Conservation (phyloP, 2,888 invertebrate genomes). For the Cheilosia variabilis region DNA sequence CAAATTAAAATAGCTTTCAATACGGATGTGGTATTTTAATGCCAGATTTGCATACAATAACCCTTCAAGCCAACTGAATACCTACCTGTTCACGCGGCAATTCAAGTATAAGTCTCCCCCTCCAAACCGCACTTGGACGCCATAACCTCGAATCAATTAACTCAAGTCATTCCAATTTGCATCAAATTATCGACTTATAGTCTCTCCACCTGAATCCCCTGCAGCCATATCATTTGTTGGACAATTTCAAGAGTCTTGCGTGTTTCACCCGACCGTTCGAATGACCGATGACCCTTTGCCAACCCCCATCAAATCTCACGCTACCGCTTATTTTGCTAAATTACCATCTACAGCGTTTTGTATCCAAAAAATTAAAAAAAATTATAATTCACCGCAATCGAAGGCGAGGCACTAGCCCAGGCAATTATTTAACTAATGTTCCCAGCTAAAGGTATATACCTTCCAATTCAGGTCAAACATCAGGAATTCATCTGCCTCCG, state of each 20-base stretch:
- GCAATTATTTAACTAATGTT: conserved; percentile 60
- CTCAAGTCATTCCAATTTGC: conserved; percentile 65
- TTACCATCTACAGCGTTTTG: conserved; percentile 48
- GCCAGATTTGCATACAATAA: background rate
- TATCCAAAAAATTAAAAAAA: conserved; percentile 8
- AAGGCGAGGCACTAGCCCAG: conserved; percentile 37
- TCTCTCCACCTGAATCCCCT: conserved; percentile 26
- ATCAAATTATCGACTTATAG: conserved; percentile 66
- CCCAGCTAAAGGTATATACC: conserved; percentile 36
- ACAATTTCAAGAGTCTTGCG: conserved; percentile 30
- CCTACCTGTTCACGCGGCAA: background rate
- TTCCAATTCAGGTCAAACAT: conserved; percentile 53
- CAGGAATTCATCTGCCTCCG: conserved; percentile 50
- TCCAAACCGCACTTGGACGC: conserved; percentile 28
- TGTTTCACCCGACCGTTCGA: background rate
- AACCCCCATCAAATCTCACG: conserved; percentile 2
- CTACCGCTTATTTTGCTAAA: conserved; percentile 39
- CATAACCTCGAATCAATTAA: conserved; percentile 66
- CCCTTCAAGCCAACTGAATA: conserved; percentile 26
- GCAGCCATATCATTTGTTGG: conserved; percentile 10
- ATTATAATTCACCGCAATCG: conserved; percentile 38
- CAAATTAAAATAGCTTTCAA: too few species aligned
- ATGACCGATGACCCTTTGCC: conserved; percentile 56
- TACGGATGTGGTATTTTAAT: too few species aligned
- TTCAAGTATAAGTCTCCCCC: too few species aligned